Evolutionary conservation across 2,113 vertebrate genomes (phyloP).

Genomic region (Burhinus oedicnemus): DNA sequence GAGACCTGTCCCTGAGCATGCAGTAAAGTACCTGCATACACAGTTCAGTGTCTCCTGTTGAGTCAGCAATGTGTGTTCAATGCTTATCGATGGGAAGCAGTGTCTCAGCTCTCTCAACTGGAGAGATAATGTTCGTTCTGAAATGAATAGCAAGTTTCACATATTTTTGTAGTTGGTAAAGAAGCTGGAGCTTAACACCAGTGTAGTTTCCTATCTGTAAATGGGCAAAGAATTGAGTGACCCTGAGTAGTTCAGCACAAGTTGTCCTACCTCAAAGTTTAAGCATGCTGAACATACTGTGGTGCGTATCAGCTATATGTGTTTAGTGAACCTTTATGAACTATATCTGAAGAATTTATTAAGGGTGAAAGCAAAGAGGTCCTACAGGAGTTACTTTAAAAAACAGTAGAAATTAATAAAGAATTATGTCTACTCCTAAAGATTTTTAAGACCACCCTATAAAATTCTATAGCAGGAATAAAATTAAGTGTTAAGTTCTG

Average conservation of each 20-base stretch:
- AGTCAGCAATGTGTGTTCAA: background rate
- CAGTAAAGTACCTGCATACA: background rate
- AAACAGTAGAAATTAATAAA: constrained; percentile 26
- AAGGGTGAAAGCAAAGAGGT: background rate
- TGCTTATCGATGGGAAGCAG: background rate
- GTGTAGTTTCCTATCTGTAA: background rate
- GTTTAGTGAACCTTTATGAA: background rate
- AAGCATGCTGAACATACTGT: background rate
- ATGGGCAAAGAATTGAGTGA: background rate
- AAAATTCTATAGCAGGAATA: constrained; percentile 25
- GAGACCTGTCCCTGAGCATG: background rate
- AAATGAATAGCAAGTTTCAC: background rate
- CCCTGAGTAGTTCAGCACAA: background rate
- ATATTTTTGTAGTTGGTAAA: background rate
- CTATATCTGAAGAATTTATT: background rate
- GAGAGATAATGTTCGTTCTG: background rate
- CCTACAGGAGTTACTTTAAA: constrained; percentile 13
- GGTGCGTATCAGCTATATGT: background rate
- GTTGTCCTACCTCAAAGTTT: background rate
- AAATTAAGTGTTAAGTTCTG: background rate
- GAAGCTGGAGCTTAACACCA: background rate
- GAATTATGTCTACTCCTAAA: constrained; percentile 16
- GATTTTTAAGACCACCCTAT: constrained; percentile 20
- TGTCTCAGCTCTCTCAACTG: background rate
- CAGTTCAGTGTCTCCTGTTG: background rate